Conservation (phyloP, 2,113 vertebrate genomes). For the Erythrocercus mccallii region DNA sequence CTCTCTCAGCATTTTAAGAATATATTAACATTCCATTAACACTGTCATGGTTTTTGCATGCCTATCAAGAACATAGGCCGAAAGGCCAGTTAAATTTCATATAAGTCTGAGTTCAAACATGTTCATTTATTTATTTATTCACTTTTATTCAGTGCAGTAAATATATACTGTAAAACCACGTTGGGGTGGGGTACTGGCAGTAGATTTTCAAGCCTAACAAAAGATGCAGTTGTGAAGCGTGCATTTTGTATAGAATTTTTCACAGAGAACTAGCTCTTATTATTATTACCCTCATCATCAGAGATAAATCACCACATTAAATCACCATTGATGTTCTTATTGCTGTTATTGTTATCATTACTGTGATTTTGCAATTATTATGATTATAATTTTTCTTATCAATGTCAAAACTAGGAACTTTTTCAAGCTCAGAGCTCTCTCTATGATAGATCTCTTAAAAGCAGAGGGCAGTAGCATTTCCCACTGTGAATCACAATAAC, state of each 20-base stretch:
- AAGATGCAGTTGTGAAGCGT: neutral
- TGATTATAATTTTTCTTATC: neutral
- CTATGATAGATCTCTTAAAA: neutral
- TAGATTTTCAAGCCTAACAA: conserved; percentile 15
- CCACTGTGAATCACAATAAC: neutral
- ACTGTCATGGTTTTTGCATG: conserved; percentile 18
- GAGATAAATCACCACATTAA: conserved; percentile 18
- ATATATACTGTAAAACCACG: neutral
- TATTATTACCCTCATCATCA: conserved; percentile 24
- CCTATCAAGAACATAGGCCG: neutral
- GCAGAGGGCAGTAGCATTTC: neutral
- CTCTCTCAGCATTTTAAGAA: conserved; percentile 40
- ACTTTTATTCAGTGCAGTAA: neutral
- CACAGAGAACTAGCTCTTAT: neutral
- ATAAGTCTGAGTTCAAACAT: conserved; percentile 46
- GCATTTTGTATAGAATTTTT: neutral
- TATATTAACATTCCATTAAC: conserved; percentile 70
- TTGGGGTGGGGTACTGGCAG: neutral
- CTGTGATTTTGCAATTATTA: neutral
- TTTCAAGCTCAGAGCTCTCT: neutral
- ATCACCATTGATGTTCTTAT: neutral
- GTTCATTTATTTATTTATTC: conserved; percentile 43
- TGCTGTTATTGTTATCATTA: conserved; percentile 33
- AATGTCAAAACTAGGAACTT: neutral
- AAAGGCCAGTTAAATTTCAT: conserved; percentile 49